These are phyloP conservation scores for Polymixis flavicincta DNA, from an alignment of 2,888 invertebrate genomes.

Conservation along the genomic window DNA sequence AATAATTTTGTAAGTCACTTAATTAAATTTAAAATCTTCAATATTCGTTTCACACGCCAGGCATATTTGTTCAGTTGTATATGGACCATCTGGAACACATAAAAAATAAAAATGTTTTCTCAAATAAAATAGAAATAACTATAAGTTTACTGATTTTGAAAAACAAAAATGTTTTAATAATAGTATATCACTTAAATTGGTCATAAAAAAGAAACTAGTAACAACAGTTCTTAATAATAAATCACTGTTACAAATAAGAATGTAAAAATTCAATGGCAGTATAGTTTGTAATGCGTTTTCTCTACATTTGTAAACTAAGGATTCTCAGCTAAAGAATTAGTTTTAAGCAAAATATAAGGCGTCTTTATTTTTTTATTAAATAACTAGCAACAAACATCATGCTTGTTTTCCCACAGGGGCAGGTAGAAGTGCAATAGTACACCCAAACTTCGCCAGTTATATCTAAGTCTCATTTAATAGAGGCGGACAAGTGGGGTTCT, in stretches of 20 bases:
- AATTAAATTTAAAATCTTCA: conserved; percentile 51
- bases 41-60: conserved; percentile 51
- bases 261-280: no score
- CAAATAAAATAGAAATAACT: background rate
- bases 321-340: background rate
- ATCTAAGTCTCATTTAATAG: no score
- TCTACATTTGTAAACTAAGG: background rate
- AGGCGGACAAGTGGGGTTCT: no score
- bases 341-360: background rate
- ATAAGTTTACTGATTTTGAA: background rate
- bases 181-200: background rate
- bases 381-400: background rate
- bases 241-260: background rate
- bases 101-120: background rate
- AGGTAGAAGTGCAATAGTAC: no score
- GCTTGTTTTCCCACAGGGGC: background rate
- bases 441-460: no score
- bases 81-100: conserved; percentile 75
- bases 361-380: background rate
- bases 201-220: background rate
- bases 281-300: background rate
- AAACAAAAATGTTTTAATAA: background rate
- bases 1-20: no score
- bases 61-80: conserved; percentile 70
- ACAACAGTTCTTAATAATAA: background rate